Evolutionary conservation across 1,140 invertebrate species (phyloP), one percentile per base, ranked within the genome.

Genomic region (Papilio polytes): DNA sequence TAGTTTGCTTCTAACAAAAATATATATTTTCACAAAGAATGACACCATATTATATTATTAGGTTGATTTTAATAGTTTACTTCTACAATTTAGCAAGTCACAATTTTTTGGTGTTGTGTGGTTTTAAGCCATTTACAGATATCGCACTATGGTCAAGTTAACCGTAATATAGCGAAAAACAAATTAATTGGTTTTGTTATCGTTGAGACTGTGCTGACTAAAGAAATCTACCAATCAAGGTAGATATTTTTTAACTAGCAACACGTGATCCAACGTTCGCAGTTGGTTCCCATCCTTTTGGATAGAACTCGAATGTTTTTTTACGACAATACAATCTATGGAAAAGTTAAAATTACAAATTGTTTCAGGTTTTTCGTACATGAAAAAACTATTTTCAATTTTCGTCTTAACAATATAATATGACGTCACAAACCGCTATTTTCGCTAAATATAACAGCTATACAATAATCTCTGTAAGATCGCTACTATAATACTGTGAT

Each of bases 1-100:
- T 86, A 91, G 80, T 88, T 86, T 82, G 86, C 82, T 87, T 80
- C 88, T 93, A 93, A 92, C 91, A 93, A 92, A 93, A 93, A 93
- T 93, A 93, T 91, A 92, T 87, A 77, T 82, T 85, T 81, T 74
- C 74, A 77, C 59, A 77, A 84, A 83, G 79, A 76, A 80, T 82
- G 72, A 83, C 76, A 78, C 76, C 80, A 80, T 20, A 80, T 82
- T 79, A 78, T 76, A 82, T 78, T 80, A 83, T 51, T 51, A 26
- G 22, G 48, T 56, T 51, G 18, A 48, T 13, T 15, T 48, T 12
- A 18, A 51, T 22, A 20, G n/a, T 48, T 51, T 46, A 59, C 20
- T 22, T n/a, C 1, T 20, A 59, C 7, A 59, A 6, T 73, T 15
- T 18, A 4, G 12, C 66, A 72, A 72, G 56, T 41, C 36, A 8